Conservation (phyloP, 2,888 invertebrate species). For the Tetragonisca angustula region DNA sequence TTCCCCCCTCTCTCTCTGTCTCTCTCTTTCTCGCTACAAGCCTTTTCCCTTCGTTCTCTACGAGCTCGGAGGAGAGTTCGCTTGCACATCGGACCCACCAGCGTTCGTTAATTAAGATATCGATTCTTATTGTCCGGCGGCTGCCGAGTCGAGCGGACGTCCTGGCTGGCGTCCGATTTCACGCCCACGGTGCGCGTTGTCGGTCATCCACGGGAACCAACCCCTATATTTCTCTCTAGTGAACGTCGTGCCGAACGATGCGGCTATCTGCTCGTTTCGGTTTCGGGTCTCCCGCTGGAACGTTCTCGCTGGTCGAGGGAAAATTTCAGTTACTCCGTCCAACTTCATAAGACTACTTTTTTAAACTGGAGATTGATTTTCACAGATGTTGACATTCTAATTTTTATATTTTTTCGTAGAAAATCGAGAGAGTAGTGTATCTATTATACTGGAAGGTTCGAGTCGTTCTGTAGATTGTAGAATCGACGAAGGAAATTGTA, state of each 20-base stretch:
- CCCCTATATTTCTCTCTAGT: slow-evolving; percentile 50
- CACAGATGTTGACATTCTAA: not conserved
- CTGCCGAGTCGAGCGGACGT: slow-evolving; percentile 76
- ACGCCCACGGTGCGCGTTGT: slow-evolving; percentile 67
- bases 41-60: slow-evolving; percentile 59
- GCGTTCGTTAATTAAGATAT: slow-evolving; percentile 83
- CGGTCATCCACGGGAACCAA: slow-evolving; percentile 64
- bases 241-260: slow-evolving; percentile 18
- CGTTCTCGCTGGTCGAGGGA: not conserved
- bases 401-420: too few species aligned
- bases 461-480: too few species aligned
- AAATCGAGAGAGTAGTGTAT: too few species aligned
- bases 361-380: not conserved
- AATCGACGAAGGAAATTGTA: too few species aligned
- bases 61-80: slow-evolving; percentile 61
- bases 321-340: not conserved
- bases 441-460: too few species aligned
- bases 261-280: not conserved
- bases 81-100: slow-evolving; percentile 72
- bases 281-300: not conserved
- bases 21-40: slow-evolving; percentile 38
- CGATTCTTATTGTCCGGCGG: slow-evolving; percentile 82
- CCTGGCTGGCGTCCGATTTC: slow-evolving; percentile 71
- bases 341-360: not conserved
- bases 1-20: slow-evolving; percentile 18